A percentile compares a stretch with the other conserved stretches of the same genome.
phyloP scores from a whole-genome alignment of 2,797 vertebrate genomes.

The Myotis pilosus region DNA sequence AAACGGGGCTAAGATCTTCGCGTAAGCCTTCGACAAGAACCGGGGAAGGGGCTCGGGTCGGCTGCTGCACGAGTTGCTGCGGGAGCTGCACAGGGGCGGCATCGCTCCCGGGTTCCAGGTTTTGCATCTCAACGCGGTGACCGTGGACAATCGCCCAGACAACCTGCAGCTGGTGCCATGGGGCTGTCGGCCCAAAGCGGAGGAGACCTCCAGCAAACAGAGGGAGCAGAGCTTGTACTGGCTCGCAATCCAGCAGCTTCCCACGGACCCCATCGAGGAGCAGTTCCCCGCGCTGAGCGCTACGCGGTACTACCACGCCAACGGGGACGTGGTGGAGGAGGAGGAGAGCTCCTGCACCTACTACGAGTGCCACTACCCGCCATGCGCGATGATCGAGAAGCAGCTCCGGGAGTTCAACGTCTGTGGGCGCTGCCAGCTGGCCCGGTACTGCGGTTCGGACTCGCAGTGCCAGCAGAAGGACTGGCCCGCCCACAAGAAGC shows the following conservation, averaged over 20 bases:
- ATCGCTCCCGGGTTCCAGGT: slow-evolving; percentile 97
- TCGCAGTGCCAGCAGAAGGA: slow-evolving; percentile 99
- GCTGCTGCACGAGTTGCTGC: no score
- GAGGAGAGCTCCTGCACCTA: slow-evolving; percentile 98
- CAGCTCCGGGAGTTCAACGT: slow-evolving; percentile 98
- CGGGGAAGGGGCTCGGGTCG: no score
- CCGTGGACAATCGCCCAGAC: slow-evolving; percentile 97
- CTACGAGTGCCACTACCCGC: slow-evolving; percentile 99
- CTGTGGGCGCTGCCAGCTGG: slow-evolving; percentile 97
- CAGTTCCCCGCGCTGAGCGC: slow-evolving; percentile 97
- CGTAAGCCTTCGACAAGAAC: no score
- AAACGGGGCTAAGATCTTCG: no score
- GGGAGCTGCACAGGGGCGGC: slow-evolving; percentile 97
- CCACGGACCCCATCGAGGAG: slow-evolving; percentile 97
- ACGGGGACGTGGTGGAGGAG: slow-evolving; percentile 97
- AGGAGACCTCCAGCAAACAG: slow-evolving; percentile 97
- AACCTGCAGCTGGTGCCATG: slow-evolving; percentile 95
- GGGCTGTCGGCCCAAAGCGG: slow-evolving; percentile 95
- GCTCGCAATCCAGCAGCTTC: slow-evolving; percentile 98
- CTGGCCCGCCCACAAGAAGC: slow-evolving; percentile 99
- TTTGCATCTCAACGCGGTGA: slow-evolving; percentile 96
- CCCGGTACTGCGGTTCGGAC: slow-evolving; percentile 97
- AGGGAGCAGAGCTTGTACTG: slow-evolving; percentile 98
- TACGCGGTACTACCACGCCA: slow-evolving; percentile 98
- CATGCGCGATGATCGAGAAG: slow-evolving; percentile 84